These are phyloP conservation scores for Ceyx margarethae DNA, from an alignment of 2,113 vertebrate species.

Conservation along the genomic window DNA sequence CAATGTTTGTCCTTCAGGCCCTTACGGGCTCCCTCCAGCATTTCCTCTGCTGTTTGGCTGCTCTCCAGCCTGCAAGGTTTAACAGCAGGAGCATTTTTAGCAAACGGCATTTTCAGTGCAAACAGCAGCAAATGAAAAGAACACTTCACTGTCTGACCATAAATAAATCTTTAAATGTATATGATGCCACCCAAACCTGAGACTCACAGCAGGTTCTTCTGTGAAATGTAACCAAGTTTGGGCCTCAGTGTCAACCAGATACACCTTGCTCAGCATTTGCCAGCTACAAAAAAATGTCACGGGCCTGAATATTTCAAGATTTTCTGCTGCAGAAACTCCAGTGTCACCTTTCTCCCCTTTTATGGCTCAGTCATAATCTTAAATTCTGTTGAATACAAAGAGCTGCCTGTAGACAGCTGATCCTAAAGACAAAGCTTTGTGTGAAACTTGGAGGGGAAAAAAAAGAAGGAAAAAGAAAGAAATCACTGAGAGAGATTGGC, in stretches of 20 bases:
- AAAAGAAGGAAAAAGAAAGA: not conserved
- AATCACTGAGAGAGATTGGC: constrained; percentile 52
- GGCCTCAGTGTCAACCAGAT: not conserved
- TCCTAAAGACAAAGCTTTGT: constrained; percentile 70
- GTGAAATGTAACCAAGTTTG: not conserved
- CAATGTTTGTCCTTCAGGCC: not conserved
- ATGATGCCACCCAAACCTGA: not conserved
- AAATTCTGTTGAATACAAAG: constrained; percentile 74
- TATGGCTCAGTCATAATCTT: constrained; percentile 47
- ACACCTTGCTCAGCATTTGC: not conserved
- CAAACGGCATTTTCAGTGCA: not conserved
- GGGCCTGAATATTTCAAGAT: constrained; percentile 33
- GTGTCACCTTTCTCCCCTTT: constrained; percentile 68
- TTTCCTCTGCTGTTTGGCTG: not conserved
- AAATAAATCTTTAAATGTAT: not conserved
- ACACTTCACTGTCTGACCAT: not conserved
- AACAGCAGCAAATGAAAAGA: not conserved
- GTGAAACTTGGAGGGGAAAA: constrained; percentile 1
- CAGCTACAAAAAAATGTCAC: constrained; percentile 41
- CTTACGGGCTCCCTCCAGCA: not conserved
- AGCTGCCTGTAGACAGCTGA: constrained; percentile 69
- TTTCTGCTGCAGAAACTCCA: constrained; percentile 11
- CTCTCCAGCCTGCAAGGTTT: not conserved
- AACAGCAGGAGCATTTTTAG: not conserved
- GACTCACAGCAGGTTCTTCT: not conserved